Percentiles rank a stretch among this genome's conserved stretches.
These are phyloP conservation scores for Bombus sibiricus DNA, from an alignment of 1,140 invertebrate species.

Conservation along the genomic window DNA sequence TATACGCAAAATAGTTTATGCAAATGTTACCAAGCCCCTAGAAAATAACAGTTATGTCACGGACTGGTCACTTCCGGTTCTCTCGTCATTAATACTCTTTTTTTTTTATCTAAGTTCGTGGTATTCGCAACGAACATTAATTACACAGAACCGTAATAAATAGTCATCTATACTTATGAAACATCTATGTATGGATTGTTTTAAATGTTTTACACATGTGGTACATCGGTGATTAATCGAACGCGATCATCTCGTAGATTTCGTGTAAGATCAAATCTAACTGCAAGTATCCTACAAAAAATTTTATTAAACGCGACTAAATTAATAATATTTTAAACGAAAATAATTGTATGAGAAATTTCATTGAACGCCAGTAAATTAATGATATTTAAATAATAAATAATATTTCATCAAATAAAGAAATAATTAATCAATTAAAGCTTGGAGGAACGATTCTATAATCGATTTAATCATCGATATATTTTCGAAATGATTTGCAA, in stretches of 20 bases:
- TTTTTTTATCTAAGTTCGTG: conserved; percentile 6
- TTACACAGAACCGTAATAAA: conserved; percentile 1
- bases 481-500: neutral
- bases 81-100: neutral
- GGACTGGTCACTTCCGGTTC: neutral
- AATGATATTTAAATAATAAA: no score
- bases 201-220: no score
- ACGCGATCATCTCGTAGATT: neutral
- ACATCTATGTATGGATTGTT: neutral
- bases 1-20: neutral
- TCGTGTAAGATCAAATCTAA: no score
- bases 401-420: neutral
- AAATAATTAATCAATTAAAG: neutral
- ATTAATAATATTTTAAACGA: no score
- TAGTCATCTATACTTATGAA: conserved; percentile 2
- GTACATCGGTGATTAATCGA: no score
- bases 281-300: neutral
- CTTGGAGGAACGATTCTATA: neutral
- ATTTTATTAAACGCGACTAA: neutral
- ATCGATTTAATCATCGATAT: neutral
- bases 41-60: conserved; percentile 15
- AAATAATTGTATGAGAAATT: neutral
- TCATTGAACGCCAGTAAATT: no score
- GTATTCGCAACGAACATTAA: neutral
- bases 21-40: neutral